Base-by-base conservation (phyloP, 2,888 invertebrate genomes). In the Hydropsyche betteni region DNA sequence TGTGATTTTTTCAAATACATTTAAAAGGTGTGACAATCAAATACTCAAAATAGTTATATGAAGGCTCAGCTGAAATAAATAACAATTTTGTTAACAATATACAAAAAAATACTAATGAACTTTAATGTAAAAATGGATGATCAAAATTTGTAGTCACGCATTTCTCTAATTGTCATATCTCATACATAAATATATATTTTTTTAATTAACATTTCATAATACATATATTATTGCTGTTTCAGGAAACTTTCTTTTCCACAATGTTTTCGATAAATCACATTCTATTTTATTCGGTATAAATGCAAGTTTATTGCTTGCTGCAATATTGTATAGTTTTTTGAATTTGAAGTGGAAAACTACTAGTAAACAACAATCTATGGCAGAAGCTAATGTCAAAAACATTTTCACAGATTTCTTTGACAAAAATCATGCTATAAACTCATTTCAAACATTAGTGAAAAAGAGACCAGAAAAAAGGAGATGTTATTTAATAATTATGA, bases 271-370 rank as follows among this genome's bases (percentile, higher is more conserved):
- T 80, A 83, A 85, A 69, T 94, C 94, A 0, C 93, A 91, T 82
- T 89, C 91, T 0, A 86, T 88, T 6, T 93, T 94, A 93, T 94
- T 94, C 82, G 82, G 86, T 0, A 90, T 94, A 55, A 94, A 94
- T 83, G 88, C 91, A 0, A 82, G 85, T 0, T 83, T 94, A 1
- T 84, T 94, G 82, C 81, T 87, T 0, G 70, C 90, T 4, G 88
- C 93, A 0, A 89, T 94, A 0, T 71, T 93, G 0, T 93, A 94
- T 80, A 87, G 91, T 0, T 75, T 89, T 0, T n/a, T 91, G 0
- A 88, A 87, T 74, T 85, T 94, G 4, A 85, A 93, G 81, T 93
- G 93, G 93, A 90, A 91, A 82, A 94, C 94, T 0, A 89, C 89
- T 24, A 82, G 88, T 0, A 88, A 87, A 75, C 94, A 94, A 80